Conservation (phyloP, 2,888 invertebrate species). For the Sthenelais limicola region DNA sequence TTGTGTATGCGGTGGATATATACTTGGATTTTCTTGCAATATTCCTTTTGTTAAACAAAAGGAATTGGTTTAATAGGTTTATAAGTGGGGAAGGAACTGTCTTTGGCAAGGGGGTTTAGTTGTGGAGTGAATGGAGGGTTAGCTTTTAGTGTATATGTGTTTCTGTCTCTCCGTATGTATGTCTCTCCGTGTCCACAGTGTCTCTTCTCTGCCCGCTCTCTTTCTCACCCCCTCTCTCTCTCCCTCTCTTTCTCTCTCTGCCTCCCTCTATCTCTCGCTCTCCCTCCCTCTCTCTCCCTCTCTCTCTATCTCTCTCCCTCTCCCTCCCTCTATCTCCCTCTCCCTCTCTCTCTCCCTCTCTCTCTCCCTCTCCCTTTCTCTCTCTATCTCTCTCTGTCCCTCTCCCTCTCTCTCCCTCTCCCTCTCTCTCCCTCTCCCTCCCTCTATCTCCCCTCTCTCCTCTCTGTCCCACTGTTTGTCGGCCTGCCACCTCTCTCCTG, state of each 20-base stretch:
- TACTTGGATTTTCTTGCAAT: no score
- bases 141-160: no score
- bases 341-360: conserved; percentile 6
- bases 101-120: no score
- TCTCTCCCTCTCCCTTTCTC: not conserved
- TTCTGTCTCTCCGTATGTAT: no score
- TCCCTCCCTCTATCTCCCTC: not conserved
- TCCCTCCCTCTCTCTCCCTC: not conserved
- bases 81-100: no score
- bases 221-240: not conserved
- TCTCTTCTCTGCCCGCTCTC: not conserved
- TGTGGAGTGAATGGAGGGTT: no score
- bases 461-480: no score
- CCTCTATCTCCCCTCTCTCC: not conserved
- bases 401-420: conserved; percentile 7
- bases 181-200: no score
- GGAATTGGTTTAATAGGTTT: no score
- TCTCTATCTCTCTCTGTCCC: not conserved
- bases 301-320: conserved; percentile 22
- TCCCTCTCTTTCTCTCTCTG: not conserved
- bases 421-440: conserved; percentile 15
- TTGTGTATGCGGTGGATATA: no score
- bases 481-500: no score
- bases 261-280: not conserved
- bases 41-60: no score